Conservation (phyloP, 2,797 vertebrate genomes). For the Tapirus indicus region DNA sequence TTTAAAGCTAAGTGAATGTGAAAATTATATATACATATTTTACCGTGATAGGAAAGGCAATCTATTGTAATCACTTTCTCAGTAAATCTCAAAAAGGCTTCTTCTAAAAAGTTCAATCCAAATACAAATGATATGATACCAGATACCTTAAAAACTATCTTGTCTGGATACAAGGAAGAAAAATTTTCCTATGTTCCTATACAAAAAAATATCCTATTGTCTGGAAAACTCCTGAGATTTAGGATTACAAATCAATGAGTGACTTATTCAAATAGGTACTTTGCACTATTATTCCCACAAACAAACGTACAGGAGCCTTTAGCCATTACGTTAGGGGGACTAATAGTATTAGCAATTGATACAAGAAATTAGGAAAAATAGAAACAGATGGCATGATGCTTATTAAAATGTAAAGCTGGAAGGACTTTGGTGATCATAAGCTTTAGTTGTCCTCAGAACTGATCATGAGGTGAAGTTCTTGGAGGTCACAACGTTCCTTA, state of each 20-base stretch:
- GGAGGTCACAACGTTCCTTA: neutral
- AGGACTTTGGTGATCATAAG: neutral
- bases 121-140: conserved; percentile 21
- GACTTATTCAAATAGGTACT: neutral
- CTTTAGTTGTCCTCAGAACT: neutral
- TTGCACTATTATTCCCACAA: neutral
- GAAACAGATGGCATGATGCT: neutral
- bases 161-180: neutral
- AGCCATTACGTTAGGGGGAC: neutral
- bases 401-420: conserved; percentile 7
- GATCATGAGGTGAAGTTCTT: neutral
- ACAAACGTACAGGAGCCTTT: neutral
- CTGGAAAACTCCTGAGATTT: neutral
- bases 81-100: neutral
- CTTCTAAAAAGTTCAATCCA: conserved; percentile 9
- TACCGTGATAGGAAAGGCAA: neutral
- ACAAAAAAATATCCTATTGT: neutral
- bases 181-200: neutral
- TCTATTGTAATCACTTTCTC: conserved; percentile 51
- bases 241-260: neutral
- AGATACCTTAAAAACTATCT: conserved; percentile 10
- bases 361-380: neutral
- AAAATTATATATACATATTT: neutral
- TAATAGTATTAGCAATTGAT: neutral
- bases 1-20: conserved; percentile 44